Evolutionary conservation across 2,888 invertebrate species (phyloP).

Genomic region (Erebia aethiops): DNA sequence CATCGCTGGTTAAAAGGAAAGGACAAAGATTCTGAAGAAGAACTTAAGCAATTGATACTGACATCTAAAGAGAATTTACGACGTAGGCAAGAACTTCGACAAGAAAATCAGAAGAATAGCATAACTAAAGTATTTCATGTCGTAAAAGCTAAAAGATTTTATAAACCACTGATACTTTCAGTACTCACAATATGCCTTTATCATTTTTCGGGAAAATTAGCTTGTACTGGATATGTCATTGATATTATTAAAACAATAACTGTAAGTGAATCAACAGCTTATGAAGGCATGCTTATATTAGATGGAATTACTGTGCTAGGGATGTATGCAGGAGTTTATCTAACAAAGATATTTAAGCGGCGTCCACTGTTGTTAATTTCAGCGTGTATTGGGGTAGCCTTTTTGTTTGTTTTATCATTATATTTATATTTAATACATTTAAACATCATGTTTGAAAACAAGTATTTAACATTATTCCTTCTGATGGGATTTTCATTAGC

Average conservation of each 20-base stretch:
- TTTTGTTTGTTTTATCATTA: slow-evolving; percentile 41
- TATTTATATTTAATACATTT: slow-evolving; percentile 43
- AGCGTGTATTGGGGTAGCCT: slow-evolving; percentile 38
- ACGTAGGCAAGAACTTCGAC: slow-evolving; percentile 43
- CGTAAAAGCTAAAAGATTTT: slow-evolving; percentile 29
- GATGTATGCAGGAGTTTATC: slow-evolving; percentile 58
- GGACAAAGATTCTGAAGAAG: slow-evolving; percentile 35
- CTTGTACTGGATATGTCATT: slow-evolving; percentile 41
- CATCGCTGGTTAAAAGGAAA: slow-evolving; percentile 42
- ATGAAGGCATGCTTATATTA: slow-evolving; percentile 43
- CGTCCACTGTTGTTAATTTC: slow-evolving; percentile 47
- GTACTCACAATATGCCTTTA: slow-evolving; percentile 32
- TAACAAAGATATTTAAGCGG: slow-evolving; percentile 46
- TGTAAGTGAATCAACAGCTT: slow-evolving; percentile 38
- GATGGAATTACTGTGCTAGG: slow-evolving; percentile 46
- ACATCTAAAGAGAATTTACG: slow-evolving; percentile 29
- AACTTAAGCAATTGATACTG: slow-evolving; percentile 32
- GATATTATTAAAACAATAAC: slow-evolving; percentile 43
- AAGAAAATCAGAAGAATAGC: slow-evolving; percentile 23
- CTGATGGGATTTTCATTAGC: slow-evolving; percentile 53
- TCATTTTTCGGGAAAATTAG: slow-evolving; percentile 41
- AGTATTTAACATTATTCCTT: slow-evolving; percentile 50
- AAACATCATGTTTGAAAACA: slow-evolving; percentile 42
- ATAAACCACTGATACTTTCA: slow-evolving; percentile 30
- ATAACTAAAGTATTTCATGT: slow-evolving; percentile 11